Evolutionary conservation across 2,888 invertebrate genomes (phyloP).

Genomic region (Drosophila putrida): DNA sequence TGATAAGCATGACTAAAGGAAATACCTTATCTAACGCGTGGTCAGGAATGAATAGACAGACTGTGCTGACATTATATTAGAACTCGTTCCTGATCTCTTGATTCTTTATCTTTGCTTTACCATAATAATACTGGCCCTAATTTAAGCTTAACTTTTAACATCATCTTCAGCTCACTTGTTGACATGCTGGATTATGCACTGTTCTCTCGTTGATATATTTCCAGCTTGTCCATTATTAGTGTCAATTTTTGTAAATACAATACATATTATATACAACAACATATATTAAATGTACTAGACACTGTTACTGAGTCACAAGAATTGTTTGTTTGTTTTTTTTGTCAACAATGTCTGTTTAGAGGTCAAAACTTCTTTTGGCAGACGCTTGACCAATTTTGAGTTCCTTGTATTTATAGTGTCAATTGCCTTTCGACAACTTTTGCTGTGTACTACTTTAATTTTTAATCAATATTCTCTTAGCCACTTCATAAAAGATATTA

Average conservation of each 20-base stretch:
- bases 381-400: conserved; percentile 41
- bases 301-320: conserved; percentile 5
- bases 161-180: no score
- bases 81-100: no score
- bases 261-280: no score
- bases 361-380: conserved; percentile 16
- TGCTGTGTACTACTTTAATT: conserved; percentile 8
- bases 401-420: conserved; percentile 46
- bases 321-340: conserved; percentile 35
- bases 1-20: not conserved
- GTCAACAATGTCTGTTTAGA: not conserved
- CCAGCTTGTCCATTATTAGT: no score
- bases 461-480: conserved; percentile 15
- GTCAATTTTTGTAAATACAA: not conserved
- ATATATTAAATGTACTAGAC: no score
- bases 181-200: no score
- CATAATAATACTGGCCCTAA: no score
- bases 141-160: no score
- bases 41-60: not conserved
- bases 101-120: no score
- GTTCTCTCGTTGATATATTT: no score
- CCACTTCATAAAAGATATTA: not conserved
- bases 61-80: not conserved
- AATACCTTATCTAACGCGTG: not conserved
- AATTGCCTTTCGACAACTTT: conserved; percentile 24